Percentiles rank a stretch among this genome's conserved stretches.
phyloP scores from a whole-genome alignment of 1,140 invertebrate species.

The Hyposmocoma kahamanoa region DNA sequence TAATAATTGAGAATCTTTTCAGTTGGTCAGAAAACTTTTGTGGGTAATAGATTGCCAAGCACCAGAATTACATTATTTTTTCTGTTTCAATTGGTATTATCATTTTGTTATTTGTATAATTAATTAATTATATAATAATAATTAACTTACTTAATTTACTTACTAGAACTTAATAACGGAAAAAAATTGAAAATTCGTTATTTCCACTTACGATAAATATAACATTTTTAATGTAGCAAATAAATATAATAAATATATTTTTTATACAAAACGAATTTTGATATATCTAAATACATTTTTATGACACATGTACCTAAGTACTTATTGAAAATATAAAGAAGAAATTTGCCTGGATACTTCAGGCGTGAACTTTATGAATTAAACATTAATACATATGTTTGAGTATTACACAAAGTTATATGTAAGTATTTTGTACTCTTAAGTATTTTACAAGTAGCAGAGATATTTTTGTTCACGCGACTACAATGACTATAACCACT shows the following conservation, averaged over 20 bases:
- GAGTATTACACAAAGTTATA: slow-evolving; percentile 32
- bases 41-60: too few relatives aligned
- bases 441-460: slow-evolving; percentile 40
- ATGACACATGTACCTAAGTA: background rate
- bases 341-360: background rate
- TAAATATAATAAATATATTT: background rate
- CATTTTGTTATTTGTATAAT: background rate
- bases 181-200: slow-evolving; percentile 56
- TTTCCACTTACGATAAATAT: slow-evolving; percentile 29
- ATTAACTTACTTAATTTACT: slow-evolving; percentile 30
- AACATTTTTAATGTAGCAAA: background rate
- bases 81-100: background rate
- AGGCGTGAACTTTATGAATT: background rate
- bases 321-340: background rate
- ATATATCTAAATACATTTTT: background rate
- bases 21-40: too few relatives aligned
- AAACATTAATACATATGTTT: background rate
- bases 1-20: too few relatives aligned
- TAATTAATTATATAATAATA: slow-evolving; percentile 11
- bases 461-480: slow-evolving; percentile 21
- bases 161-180: slow-evolving; percentile 40
- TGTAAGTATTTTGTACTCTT: slow-evolving; percentile 56
- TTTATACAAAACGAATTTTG: background rate
- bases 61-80: background rate
- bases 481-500: slow-evolving; percentile 41